Evolutionary conservation across 2,888 invertebrate genomes (phyloP), one percentile per base, ranked within the genome.

Genomic region (Alviniconcha strummeri): DNA sequence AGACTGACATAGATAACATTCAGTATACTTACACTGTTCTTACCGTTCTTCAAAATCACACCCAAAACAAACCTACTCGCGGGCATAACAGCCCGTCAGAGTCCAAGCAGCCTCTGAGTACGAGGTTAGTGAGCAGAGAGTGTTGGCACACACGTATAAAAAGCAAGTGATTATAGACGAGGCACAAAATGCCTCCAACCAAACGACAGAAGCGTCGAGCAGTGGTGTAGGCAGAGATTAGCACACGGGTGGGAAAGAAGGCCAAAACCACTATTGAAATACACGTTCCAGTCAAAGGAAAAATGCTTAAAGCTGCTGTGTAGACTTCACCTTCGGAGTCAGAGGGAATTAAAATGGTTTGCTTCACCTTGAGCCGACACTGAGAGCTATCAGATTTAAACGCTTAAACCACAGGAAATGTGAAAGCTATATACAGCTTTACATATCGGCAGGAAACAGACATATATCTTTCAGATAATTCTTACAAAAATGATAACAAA

Each of bases 151-250:
- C 75, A 75, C 75, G 55, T 13, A 75, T 55, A 55, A 54, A 54
- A 17, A 5, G 75, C 54, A 54, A 75, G 55, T 13, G 74, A 19
- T 75, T 75, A 54, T 17, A 54, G 75, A 72, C 36, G 8, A 75
- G 7, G 17, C 13, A 15, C 54, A 75, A 75, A 36, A 36, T 36
- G 36, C 36, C 36, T 36, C 36, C 36, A 36, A n/a, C 75, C 54
- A 75, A 75, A 55, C 75, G 54, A 75, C 75, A 55, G 75, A 75
- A 75, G 55, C 75, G 54, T 55, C 75, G 15, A 55, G 55, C 9
- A 36, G 36, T 3, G 36, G 36, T 72, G 72, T 72, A 55, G 17
- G 55, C 75, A 75, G 36, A 36, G 36, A 36, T 36, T n/a, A 75
- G 19, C 75, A 75, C 55, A 75, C 75, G 15, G 13, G 55, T 7